Evolutionary conservation across 1,140 invertebrate species (phyloP), one percentile per base, ranked within the genome.

Genomic region (Drosophila nannoptera): DNA sequence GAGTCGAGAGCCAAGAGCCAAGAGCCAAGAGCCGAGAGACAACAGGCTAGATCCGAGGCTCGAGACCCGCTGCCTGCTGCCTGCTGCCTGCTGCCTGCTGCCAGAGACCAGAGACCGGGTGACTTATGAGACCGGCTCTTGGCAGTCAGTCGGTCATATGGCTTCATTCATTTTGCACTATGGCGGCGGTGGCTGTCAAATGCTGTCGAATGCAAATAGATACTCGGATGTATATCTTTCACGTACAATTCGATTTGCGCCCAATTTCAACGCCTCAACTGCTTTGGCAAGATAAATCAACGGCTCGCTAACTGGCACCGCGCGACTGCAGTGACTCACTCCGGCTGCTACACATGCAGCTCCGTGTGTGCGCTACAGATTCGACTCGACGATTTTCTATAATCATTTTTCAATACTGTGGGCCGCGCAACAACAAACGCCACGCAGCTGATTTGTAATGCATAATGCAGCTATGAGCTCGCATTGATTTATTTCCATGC

Each of bases 191-290:
- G 33, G 59, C 63, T 70, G 64, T 67, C 64, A 55, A 22, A 67
- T 72, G 64, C 69, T 22, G 22, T 22, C 22, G 60, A 53, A 74
- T 78, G 76, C 76, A 80, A 83, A 84, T 83, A 84, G 52, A 69
- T 73, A 75, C 52, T 66, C 63, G 38, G 43, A 59, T 55, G 38
- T 49, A 32, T 56, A 69, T 65, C 48, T 65, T 60, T 60, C 32
- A 63, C 55, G 48, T 68, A 72, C 76, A 80, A 80, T 84, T 84
- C 69, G 80, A 84, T 86, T 84, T 84, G 80, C 81, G 80, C 80
- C 80, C 80, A 84, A 84, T 84, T 84, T 84, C 76, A 84, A 84
- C 80, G 80, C 80, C 80, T 84, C 81, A 86, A 86, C 76, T 75
- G 69, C 70, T 78, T 78, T 78, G 66, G 33, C 75, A 40, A 74